Base-by-base conservation (phyloP, 2,888 invertebrate species). In the Mythimna pallens region DNA sequence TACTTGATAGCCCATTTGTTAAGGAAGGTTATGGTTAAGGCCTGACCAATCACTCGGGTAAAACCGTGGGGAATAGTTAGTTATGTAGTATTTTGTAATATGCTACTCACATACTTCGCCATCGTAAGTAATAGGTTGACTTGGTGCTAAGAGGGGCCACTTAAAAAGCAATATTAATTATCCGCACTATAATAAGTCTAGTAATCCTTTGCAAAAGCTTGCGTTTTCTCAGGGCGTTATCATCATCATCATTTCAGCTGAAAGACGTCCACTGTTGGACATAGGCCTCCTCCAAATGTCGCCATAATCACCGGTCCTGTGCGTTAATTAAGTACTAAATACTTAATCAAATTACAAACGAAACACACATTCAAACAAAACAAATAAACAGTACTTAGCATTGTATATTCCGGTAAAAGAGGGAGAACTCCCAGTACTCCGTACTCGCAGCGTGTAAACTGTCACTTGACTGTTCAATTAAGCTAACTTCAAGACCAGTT, bases 391-490 rank as follows among this genome's bases (percentile, higher is more conserved):
- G 43, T 64, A 71, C 55, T 75, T 71, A 66, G 36, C 50, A 40
- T 72, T 68, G 34, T 40, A 65, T 72, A 74, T 77, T 75, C 70
- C n/a, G 22, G 63, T 63, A 62, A 81, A 55, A 62, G 17, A 70
- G 34, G 14, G 17, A 61, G 50, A 61, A 57, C 25, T 68, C 65
- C 36, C 72, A 43, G 34, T 50, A 65, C 61, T 54, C 65, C 52
- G 58, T 52, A 63, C 58, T 58, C 43, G 52, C 57, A 59, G 55
- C 59, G 58, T 73, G 76, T 65, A 66, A 80, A 69, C 72, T 76
- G 78, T 78, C 86, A 85, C 63, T 78, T 78, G 65, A 62, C 70
- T 83, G 84, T 83, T 83, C 86, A 84, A 84, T 84, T 84, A 86
- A 61, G 71, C 65, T 71, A 78, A 78, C 75, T 84, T 78, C 57